Conservation (phyloP, 2,888 invertebrate genomes). For the Aphidius colemani region DNA sequence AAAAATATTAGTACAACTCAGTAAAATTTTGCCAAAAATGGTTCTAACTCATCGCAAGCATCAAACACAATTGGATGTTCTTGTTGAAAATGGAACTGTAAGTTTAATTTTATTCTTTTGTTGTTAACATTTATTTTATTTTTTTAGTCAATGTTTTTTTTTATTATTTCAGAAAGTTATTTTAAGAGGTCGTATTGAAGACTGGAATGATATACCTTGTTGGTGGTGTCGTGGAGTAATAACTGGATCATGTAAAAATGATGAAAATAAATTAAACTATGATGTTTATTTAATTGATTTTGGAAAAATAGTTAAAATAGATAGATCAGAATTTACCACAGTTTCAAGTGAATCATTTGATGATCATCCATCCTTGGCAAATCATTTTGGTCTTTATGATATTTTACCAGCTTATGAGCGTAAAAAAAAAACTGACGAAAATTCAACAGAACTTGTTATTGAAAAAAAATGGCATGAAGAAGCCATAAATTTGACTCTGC, state of each 20-base stretch:
- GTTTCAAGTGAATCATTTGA: slow-evolving; percentile 24
- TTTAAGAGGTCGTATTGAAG: slow-evolving; percentile 26
- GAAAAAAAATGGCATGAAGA: slow-evolving; percentile 41
- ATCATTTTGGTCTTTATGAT: slow-evolving; percentile 29
- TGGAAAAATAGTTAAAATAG: slow-evolving; percentile 27
- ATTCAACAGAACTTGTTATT: slow-evolving; percentile 3
- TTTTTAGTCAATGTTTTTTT: slow-evolving; percentile 31
- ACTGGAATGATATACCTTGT: slow-evolving; percentile 30
- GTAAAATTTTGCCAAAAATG: slow-evolving; percentile 26
- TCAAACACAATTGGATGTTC: background rate
- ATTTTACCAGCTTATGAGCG: slow-evolving; percentile 24
- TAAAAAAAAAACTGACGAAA: background rate
- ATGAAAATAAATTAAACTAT: slow-evolving; percentile 19
- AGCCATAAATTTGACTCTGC: slow-evolving; percentile 41
- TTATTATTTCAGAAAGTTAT: slow-evolving; percentile 35
- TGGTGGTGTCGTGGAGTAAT: slow-evolving; percentile 37
- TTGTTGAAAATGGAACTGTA: slow-evolving; percentile 39
- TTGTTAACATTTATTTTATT: background rate
- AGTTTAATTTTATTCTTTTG: slow-evolving; percentile 17
- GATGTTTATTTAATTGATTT: slow-evolving; percentile 36
- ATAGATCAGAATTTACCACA: slow-evolving; percentile 30
- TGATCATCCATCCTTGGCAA: slow-evolving; percentile 28
- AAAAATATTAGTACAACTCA: slow-evolving; percentile 31
- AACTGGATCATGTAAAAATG: background rate
- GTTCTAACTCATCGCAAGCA: background rate